phyloP scores from a whole-genome alignment of 2,113 vertebrate species.

The Oncorhynchus tshawytscha region DNA sequence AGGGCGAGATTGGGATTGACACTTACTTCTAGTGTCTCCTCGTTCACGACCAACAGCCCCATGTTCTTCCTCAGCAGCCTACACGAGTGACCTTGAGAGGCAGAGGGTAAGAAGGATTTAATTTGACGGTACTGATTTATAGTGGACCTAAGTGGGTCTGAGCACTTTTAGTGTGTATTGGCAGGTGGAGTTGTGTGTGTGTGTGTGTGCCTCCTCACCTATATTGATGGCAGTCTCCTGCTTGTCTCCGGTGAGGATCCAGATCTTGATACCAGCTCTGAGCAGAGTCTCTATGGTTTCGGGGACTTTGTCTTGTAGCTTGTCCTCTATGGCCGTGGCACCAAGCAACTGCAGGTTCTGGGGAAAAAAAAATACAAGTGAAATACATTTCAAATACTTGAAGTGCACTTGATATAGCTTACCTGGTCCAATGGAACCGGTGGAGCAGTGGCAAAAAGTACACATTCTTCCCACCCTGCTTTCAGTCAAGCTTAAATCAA shows the following conservation, averaged over 20 bases:
- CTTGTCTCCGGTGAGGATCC: conserved; percentile 98
- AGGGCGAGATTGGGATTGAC: too few species aligned
- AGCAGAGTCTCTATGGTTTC: conserved; percentile 98
- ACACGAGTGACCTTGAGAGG: conserved; percentile 30
- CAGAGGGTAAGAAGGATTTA: too few species aligned
- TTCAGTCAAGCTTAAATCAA: too few species aligned
- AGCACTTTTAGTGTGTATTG: too few species aligned
- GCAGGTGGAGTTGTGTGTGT: too few species aligned
- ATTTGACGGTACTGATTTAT: too few species aligned
- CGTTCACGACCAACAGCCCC: conserved; percentile 26
- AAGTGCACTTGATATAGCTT: background rate
- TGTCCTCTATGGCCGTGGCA: conserved; percentile 97
- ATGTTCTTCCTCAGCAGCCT: conserved; percentile 30
- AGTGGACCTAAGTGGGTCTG: too few species aligned
- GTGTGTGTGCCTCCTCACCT: conserved; percentile 68
- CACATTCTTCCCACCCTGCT: too few species aligned
- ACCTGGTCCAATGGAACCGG: too few species aligned
- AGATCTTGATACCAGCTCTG: conserved; percentile 98
- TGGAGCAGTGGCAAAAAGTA: too few species aligned
- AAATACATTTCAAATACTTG: too few species aligned
- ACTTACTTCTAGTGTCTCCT: conserved; percentile 26
- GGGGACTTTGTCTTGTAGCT: conserved; percentile 94
- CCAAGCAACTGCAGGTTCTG: conserved; percentile 96
- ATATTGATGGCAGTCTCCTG: conserved; percentile 99
- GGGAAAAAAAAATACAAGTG: background rate